These are phyloP conservation scores for Chironomus tentans DNA, from an alignment of 2,888 invertebrate species.

Conservation along the genomic window DNA sequence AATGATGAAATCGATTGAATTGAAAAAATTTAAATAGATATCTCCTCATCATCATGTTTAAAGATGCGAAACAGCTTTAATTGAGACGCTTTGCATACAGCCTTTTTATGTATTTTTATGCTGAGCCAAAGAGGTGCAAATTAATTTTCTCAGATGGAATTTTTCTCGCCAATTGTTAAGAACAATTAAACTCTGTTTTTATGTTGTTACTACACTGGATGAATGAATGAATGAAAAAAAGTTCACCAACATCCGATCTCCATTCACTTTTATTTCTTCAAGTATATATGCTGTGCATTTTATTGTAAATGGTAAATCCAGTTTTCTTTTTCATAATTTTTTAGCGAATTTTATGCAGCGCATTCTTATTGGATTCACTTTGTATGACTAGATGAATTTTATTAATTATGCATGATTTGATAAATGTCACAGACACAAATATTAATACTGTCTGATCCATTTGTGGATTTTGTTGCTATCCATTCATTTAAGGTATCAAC, in stretches of 20 bases:
- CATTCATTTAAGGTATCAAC: no score
- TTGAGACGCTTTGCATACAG: neutral
- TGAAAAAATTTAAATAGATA: neutral
- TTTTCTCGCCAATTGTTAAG: neutral
- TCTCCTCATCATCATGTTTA: neutral
- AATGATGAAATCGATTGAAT: neutral
- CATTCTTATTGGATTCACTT: no score
- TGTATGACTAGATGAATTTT: no score
- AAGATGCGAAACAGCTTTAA: neutral
- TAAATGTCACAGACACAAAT: no score
- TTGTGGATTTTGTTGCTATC: no score
- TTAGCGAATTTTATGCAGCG: neutral
- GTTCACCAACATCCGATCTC: slow-evolving; percentile 11
- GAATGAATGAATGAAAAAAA: slow-evolving; percentile 1
- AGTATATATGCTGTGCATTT: neutral
- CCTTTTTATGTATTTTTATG: neutral
- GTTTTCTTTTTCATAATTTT: neutral
- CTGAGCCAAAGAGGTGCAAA: slow-evolving; percentile 10
- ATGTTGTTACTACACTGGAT: no score
- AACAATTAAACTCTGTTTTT: neutral
- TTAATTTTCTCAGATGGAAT: slow-evolving; percentile 10
- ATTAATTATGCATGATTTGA: no score
- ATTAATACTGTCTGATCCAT: no score
- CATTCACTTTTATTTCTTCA: neutral
- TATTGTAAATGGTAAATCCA: neutral